Conservation (phyloP, 2,888 invertebrate species). For the Mythimna loreyi region DNA sequence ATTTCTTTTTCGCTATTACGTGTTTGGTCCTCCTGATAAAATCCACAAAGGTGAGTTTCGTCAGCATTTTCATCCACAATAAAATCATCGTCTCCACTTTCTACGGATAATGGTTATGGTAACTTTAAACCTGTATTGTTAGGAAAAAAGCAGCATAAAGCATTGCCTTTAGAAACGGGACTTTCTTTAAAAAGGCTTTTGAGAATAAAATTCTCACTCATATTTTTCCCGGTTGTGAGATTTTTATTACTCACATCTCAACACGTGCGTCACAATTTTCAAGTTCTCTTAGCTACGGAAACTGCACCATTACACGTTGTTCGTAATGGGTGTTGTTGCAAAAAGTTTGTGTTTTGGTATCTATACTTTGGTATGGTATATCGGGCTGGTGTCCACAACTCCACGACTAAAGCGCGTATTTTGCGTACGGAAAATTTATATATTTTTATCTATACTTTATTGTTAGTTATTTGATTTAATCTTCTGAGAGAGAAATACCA, state of each 20-base stretch:
- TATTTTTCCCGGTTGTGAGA: constrained; percentile 23
- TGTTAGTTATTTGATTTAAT: too few species aligned
- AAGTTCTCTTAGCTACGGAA: background rate
- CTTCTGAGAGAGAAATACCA: too few species aligned
- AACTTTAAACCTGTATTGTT: background rate
- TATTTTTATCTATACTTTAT: too few species aligned
- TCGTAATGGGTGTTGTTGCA: background rate
- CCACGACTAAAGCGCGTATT: too few species aligned
- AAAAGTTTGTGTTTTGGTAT: background rate
- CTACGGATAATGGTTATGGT: background rate
- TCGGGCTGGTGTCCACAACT: too few species aligned
- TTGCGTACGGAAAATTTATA: too few species aligned
- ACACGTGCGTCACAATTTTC: background rate
- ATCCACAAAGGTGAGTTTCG: too few species aligned
- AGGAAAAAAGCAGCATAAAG: background rate
- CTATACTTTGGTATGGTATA: too few species aligned
- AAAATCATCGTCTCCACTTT: background rate
- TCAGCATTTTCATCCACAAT: too few species aligned
- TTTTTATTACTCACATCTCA: constrained; percentile 7
- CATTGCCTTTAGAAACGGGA: background rate
- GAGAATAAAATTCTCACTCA: constrained; percentile 6
- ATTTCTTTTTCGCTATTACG: too few species aligned
- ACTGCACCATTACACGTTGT: background rate
- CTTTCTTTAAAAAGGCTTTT: background rate
- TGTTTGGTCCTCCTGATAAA: too few species aligned